phyloP scores from a whole-genome alignment of 2,888 invertebrate genomes.

The Lasioglossum figueresi region DNA sequence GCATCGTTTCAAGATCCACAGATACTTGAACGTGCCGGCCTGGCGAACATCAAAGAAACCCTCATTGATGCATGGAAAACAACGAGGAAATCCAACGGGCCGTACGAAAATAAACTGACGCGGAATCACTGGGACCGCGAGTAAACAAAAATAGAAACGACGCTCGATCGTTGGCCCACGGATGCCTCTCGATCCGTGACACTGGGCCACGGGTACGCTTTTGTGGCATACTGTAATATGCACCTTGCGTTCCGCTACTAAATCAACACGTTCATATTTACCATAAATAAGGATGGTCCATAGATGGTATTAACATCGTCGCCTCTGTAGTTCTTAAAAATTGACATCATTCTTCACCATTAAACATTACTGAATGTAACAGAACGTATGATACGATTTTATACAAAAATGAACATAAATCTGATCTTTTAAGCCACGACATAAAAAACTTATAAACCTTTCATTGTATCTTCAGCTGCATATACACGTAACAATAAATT shows the following conservation, averaged over 20 bases:
- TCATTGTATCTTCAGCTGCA: neutral
- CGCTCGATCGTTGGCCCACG: neutral
- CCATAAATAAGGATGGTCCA: too few relatives aligned
- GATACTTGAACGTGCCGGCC: conserved; percentile 26
- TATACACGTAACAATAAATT: neutral
- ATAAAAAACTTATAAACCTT: neutral
- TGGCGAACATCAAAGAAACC: conserved; percentile 46
- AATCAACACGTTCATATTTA: neutral
- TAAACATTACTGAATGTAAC: neutral
- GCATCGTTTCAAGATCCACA: conserved; percentile 54
- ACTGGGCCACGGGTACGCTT: neutral
- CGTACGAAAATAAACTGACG: conserved; percentile 60
- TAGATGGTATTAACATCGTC: too few relatives aligned
- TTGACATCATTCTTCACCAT: neutral
- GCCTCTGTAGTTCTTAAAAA: too few relatives aligned
- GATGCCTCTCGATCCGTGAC: neutral
- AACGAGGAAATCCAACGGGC: conserved; percentile 51
- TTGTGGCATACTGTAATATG: neutral
- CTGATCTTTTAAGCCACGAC: neutral
- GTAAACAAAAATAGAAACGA: conserved; percentile 42
- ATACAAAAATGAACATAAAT: neutral
- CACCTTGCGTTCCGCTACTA: neutral
- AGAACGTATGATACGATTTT: neutral
- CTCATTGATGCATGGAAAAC: conserved; percentile 43
- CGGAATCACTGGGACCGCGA: conserved; percentile 26